Percentiles rank a stretch among this genome's conserved stretches.
Conservation (phyloP, 1,140 invertebrate genomes). For the Bilobella aurantiaca region DNA sequence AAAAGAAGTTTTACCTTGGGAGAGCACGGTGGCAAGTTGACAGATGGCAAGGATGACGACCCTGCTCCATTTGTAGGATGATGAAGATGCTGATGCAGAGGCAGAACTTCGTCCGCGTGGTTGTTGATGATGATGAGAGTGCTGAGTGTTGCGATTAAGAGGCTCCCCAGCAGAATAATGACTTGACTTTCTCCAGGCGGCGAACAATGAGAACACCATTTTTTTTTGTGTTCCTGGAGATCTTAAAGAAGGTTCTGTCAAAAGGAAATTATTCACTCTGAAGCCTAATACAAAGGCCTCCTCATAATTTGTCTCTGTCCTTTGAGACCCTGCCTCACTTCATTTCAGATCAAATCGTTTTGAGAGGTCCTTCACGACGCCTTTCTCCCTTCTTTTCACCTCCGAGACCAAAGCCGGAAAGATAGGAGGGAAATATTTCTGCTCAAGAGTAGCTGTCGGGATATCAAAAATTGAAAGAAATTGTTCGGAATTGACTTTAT, state of each 20-base stretch:
- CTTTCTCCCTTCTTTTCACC: neutral
- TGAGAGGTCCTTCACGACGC: neutral
- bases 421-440: neutral
- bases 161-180: neutral
- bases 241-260: neutral
- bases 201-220: neutral
- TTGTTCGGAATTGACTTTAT: neutral
- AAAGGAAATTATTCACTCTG: neutral
- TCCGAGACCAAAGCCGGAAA: neutral
- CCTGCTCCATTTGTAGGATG: conserved; percentile 33
- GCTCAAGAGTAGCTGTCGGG: neutral
- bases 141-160: neutral
- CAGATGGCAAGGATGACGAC: conserved; percentile 32
- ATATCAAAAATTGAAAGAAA: neutral
- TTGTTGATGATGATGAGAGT: conserved; percentile 13
- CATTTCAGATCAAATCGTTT: neutral
- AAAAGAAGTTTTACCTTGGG: conserved; percentile 28
- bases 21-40: conserved; percentile 34
- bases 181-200: neutral
- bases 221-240: neutral
- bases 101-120: conserved; percentile 10
- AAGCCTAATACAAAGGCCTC: neutral
- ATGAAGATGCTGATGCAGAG: conserved; percentile 13
- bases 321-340: neutral
- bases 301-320: neutral